Conservation (phyloP, 2,113 vertebrate species). For the Bungarus multicinctus region DNA sequence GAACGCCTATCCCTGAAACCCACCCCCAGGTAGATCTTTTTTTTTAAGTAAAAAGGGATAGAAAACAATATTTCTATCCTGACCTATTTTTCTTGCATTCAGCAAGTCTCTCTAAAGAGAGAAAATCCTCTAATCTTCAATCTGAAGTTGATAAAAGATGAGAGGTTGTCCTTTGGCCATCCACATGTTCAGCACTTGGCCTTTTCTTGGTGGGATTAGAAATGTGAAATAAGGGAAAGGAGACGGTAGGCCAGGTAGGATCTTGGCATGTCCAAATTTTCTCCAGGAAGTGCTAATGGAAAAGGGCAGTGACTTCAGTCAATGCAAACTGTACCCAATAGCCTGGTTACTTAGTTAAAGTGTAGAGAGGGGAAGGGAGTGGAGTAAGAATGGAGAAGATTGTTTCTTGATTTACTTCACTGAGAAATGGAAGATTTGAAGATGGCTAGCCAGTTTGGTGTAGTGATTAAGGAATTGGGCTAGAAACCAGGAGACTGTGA, state of each 20-base stretch:
- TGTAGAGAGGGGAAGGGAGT: neutral
- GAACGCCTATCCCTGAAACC: neutral
- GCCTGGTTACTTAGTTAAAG: neutral
- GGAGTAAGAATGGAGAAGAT: neutral
- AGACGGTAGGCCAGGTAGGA: neutral
- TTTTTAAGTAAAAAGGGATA: neutral
- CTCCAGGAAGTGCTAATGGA: neutral
- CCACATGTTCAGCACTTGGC: neutral
- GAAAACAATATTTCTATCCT: neutral
- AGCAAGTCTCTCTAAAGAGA: neutral
- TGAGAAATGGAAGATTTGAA: neutral
- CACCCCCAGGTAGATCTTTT: neutral
- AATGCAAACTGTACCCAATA: neutral
- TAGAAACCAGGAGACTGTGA: neutral
- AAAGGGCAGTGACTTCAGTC: neutral
- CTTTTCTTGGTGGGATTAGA: neutral
- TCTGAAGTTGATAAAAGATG: neutral
- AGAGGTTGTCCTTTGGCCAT: neutral
- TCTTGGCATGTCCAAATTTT: neutral
- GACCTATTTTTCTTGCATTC: neutral
- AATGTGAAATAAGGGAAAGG: neutral
- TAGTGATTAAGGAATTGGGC: neutral
- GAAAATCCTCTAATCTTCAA: neutral
- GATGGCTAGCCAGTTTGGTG: neutral
- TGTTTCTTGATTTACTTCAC: neutral